These are phyloP conservation scores for Rhinophrynus dorsalis DNA, from an alignment of 2,797 vertebrate species.

Conservation along the genomic window DNA sequence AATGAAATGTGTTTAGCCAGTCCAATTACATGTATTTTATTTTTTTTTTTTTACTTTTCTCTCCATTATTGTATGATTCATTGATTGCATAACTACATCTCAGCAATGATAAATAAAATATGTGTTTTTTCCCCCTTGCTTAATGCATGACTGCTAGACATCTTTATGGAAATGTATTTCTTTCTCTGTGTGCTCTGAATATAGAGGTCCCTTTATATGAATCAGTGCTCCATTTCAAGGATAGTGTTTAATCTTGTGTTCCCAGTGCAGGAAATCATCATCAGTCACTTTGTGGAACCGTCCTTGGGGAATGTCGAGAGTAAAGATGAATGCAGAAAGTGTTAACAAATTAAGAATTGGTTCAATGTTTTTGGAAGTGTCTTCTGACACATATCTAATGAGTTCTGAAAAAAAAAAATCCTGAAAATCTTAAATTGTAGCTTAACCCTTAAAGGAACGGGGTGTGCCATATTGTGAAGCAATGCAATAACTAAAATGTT, in stretches of 20 bases:
- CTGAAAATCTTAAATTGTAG: too few relatives aligned
- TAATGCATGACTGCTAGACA: constrained; percentile 6
- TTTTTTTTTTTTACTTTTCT: too few relatives aligned
- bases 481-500: too few relatives aligned
- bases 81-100: background rate
- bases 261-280: constrained; percentile 36
- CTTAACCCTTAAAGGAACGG: too few relatives aligned
- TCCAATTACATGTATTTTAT: background rate
- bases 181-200: background rate
- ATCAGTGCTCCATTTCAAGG: constrained; percentile 37
- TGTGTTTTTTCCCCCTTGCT: too few relatives aligned
- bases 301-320: constrained; percentile 37
- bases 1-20: background rate
- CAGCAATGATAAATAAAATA: background rate
- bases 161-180: background rate
- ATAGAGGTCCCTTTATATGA: constrained; percentile 28
- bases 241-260: constrained; percentile 44
- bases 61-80: background rate
- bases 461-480: too few relatives aligned
- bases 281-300: constrained; percentile 31
- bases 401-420: constrained; percentile 5
- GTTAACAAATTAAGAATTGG: constrained; percentile 35
- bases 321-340: constrained; percentile 39
- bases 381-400: constrained; percentile 22
- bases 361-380: constrained; percentile 28